These are phyloP conservation scores for Conus ventricosus DNA, from an alignment of 1,140 invertebrate species.

Conservation along the genomic window DNA sequence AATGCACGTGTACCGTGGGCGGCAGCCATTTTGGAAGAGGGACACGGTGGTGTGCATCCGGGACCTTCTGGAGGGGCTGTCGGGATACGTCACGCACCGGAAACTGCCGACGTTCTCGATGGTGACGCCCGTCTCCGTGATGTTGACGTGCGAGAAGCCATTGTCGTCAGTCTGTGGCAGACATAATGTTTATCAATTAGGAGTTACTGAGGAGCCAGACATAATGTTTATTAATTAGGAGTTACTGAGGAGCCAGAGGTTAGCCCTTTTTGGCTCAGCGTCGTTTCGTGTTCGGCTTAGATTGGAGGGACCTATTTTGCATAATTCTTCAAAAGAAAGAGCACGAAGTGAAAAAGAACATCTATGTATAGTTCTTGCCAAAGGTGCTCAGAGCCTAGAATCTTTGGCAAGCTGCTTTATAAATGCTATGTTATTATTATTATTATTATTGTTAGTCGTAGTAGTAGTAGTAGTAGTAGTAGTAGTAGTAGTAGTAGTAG, in stretches of 20 bases:
- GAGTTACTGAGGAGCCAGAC: too few relatives aligned
- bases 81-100: slow-evolving; percentile 51
- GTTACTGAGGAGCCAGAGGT: too few relatives aligned
- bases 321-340: not conserved
- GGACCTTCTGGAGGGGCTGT: slow-evolving; percentile 41
- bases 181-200: not conserved
- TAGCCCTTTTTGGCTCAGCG: too few relatives aligned
- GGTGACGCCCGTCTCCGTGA: slow-evolving; percentile 43
- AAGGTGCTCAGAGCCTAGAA: too few relatives aligned
- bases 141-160: slow-evolving; percentile 36
- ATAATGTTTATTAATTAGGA: not conserved
- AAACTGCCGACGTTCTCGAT: slow-evolving; percentile 54
- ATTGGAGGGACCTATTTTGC: too few relatives aligned
- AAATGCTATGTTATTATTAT: too few relatives aligned
- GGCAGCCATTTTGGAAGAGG: slow-evolving; percentile 56
- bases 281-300: too few relatives aligned
- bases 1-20: slow-evolving; percentile 60
- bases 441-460: too few relatives aligned
- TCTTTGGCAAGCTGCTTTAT: too few relatives aligned
- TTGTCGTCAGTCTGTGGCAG: slow-evolving; percentile 27
- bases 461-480: too few relatives aligned
- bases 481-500: too few relatives aligned
- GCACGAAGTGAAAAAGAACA: not conserved
- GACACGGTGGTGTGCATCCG: slow-evolving; percentile 54
- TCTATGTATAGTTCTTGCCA: too few relatives aligned